Conservation (phyloP, 2,113 vertebrate species). For the Ochotona curzoniae region DNA sequence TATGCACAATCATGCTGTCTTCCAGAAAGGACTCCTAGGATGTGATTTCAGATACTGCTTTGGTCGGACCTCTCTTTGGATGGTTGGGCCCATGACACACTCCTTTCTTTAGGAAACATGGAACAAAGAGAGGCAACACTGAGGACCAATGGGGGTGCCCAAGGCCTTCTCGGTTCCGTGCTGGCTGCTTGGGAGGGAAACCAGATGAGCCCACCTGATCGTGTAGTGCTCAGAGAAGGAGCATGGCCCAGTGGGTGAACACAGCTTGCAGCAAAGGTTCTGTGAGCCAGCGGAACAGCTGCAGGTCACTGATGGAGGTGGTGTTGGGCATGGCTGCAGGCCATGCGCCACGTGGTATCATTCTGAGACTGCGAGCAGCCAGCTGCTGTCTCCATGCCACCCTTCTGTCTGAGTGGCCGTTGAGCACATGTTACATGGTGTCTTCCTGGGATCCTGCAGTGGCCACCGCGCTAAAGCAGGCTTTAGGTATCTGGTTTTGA, state of each 20-base stretch:
- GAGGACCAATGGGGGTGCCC: background rate
- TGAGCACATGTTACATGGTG: background rate
- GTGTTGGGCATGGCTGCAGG: background rate
- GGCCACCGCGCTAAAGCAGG: background rate
- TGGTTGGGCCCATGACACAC: background rate
- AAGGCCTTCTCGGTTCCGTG: background rate
- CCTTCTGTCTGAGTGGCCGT: background rate
- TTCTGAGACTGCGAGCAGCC: background rate
- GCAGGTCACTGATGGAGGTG: background rate
- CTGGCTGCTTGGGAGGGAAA: background rate
- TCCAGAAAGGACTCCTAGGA: conserved; percentile 23
- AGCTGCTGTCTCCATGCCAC: background rate
- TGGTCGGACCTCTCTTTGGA: background rate
- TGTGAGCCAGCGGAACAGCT: background rate
- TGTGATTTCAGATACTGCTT: conserved; percentile 49
- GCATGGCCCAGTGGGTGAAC: background rate
- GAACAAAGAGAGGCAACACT: background rate
- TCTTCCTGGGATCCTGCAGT: background rate
- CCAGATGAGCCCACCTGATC: background rate
- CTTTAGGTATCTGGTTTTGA: conserved; percentile 1
- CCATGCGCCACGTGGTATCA: background rate
- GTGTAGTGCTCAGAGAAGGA: background rate
- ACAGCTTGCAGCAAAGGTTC: background rate
- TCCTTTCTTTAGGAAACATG: background rate
- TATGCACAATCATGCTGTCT: conserved; percentile 26